These are phyloP conservation scores for Nipponia nippon DNA, from an alignment of 2,113 vertebrate species.

Conservation along the genomic window DNA sequence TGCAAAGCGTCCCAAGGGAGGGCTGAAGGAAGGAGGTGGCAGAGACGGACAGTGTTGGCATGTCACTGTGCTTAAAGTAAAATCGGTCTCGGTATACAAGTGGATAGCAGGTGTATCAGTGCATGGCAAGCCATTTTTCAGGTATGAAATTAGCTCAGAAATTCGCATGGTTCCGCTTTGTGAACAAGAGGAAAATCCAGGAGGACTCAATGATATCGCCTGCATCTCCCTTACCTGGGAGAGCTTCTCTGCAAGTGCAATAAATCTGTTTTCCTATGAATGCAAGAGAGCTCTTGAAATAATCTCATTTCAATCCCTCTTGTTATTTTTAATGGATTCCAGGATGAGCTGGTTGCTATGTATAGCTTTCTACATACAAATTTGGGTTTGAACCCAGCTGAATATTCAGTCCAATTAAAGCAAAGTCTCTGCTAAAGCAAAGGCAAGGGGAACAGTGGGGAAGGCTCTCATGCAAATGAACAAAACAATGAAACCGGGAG, in stretches of 20 bases:
- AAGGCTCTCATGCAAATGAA: slow-evolving; percentile 36
- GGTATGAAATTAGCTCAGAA: slow-evolving; percentile 26
- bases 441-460: background rate
- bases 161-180: background rate
- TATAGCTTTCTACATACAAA: slow-evolving; percentile 9
- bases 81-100: background rate
- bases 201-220: background rate
- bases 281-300: slow-evolving; percentile 29
- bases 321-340: slow-evolving; percentile 30
- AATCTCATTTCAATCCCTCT: slow-evolving; percentile 15
- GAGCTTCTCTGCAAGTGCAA: background rate
- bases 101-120: background rate
- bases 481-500: background rate
- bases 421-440: slow-evolving; percentile 2
- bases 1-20: background rate
- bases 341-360: slow-evolving; percentile 6
- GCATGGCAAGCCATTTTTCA: background rate
- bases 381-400: slow-evolving; percentile 27
- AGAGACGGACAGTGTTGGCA: background rate
- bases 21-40: background rate
- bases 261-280: slow-evolving; percentile 25
- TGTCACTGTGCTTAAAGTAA: background rate
- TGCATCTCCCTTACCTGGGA: background rate
- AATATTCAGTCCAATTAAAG: slow-evolving; percentile 51
- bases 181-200: background rate